Evolutionary conservation across 1,140 invertebrate genomes (phyloP), one percentile per base, ranked within the genome.

Genomic region (Zaprionus tsacasi): DNA sequence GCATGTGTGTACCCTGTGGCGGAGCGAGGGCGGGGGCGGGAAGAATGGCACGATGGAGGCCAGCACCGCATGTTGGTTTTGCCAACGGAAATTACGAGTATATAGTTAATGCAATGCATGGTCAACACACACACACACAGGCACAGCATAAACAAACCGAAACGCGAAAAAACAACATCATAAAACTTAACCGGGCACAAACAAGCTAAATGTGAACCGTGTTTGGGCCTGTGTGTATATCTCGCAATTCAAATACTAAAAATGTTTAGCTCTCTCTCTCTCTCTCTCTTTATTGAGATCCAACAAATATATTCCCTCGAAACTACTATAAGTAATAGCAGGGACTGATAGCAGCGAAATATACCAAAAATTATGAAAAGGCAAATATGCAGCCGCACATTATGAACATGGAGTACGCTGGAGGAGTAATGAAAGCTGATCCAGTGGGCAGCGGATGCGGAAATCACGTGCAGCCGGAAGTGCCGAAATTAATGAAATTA

Each of bases 61-160:
- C 66, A 75, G 48, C 58, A 71, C 79, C 82, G 87, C 82, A 86
- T 86, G 82, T 87, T 87, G 82, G 87, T 87, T 82, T 88, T 77
- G 67, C 67, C 70, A 74, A 87, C 82, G 72, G 52, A 88, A 87
- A 82, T 87, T 87, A 83, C 79, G 83, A 66, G 38, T 45, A 72
- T 72, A 72, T 67, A 58, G 56, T 72, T 87, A 88, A 87, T 86
- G 82, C 80, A 82, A 68, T 82, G 69, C 68, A 74, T 81, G 82
- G 79, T 79, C 86, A 85, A 79, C 79, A 87, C 76, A 63, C 74
- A 82, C 48, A 79, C 33, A 66, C 43, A 59, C 17, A 7, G 30
- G 33, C 30, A 40, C 4, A 40, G 79, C 68, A 80, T 78, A 88
- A 82, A 82, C 73, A 88, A 78, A 69, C 69, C 61, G 55, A 64